Conservation (phyloP, 1,140 invertebrate species). For the Hycleus cichorii region DNA sequence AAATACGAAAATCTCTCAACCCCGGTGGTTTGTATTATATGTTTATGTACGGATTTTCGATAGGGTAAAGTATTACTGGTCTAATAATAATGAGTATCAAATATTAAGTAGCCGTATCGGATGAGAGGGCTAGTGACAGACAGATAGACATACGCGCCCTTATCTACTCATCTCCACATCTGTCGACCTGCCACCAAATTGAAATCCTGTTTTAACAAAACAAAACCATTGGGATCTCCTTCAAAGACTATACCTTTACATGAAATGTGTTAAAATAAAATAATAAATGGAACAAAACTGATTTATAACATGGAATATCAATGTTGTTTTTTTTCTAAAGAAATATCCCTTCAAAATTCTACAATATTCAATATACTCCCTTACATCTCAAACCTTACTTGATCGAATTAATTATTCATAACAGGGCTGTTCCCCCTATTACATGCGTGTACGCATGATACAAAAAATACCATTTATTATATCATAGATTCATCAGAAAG, state of each 20-base stretch:
- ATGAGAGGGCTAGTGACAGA: constrained; percentile 11
- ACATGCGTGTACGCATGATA: constrained; percentile 2
- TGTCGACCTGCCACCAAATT: constrained; percentile 4
- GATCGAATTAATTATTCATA: constrained; percentile 17
- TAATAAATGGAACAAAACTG: background rate
- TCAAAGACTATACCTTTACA: too few species aligned
- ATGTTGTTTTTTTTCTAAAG: background rate
- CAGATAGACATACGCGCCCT: constrained; percentile 12
- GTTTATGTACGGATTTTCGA: constrained; percentile 1
- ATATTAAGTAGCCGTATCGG: constrained; percentile 15
- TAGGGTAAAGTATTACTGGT: constrained; percentile 3
- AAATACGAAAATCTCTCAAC: constrained; percentile 7
- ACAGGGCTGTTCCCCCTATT: constrained; percentile 1
- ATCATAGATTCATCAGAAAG: constrained; percentile 5
- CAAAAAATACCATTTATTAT: background rate
- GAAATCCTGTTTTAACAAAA: too few species aligned
- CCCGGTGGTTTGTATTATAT: constrained; percentile 6
- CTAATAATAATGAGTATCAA: constrained; percentile 16
- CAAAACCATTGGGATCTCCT: too few species aligned
- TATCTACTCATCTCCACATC: constrained; percentile 14
- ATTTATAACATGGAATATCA: background rate
- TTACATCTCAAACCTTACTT: background rate
- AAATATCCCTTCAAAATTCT: background rate
- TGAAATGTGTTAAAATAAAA: background rate
- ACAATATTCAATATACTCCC: background rate